Conservation (phyloP, 2,888 invertebrate species). For the Papilio gigon region DNA sequence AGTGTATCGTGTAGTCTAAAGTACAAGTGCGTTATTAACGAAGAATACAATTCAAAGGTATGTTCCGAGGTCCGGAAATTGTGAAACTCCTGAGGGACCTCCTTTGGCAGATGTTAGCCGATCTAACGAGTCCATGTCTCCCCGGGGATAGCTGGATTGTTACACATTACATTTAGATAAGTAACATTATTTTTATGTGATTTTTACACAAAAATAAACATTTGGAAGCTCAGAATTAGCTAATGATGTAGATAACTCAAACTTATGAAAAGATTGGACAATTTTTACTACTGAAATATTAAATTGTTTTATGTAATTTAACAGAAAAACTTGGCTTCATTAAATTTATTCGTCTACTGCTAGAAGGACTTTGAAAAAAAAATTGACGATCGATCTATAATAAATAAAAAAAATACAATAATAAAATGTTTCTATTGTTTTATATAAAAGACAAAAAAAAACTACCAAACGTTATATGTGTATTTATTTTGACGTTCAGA, state of each 20-base stretch:
- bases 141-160: constrained; percentile 1
- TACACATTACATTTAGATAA: neutral
- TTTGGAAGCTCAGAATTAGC: too few species aligned
- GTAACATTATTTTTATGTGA: neutral
- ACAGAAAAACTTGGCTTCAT: too few species aligned
- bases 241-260: too few species aligned
- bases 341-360: too few species aligned
- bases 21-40: neutral
- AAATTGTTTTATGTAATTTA: too few species aligned
- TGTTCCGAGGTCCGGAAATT: constrained; percentile 20
- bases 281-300: too few species aligned
- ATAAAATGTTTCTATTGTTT: neutral
- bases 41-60: neutral
- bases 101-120: constrained; percentile 13
- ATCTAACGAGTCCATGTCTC: constrained; percentile 17
- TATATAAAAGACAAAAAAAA: neutral
- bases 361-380: too few species aligned
- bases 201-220: neutral
- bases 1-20: neutral
- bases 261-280: too few species aligned
- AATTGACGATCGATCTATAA: too few species aligned
- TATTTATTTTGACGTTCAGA: neutral
- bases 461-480: neutral
- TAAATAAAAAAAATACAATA: neutral
- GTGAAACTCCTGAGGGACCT: constrained; percentile 2